Percentiles rank a stretch among this genome's conserved stretches.
phyloP scores from a whole-genome alignment of 1,140 invertebrate genomes.

The Augochlora pura region DNA sequence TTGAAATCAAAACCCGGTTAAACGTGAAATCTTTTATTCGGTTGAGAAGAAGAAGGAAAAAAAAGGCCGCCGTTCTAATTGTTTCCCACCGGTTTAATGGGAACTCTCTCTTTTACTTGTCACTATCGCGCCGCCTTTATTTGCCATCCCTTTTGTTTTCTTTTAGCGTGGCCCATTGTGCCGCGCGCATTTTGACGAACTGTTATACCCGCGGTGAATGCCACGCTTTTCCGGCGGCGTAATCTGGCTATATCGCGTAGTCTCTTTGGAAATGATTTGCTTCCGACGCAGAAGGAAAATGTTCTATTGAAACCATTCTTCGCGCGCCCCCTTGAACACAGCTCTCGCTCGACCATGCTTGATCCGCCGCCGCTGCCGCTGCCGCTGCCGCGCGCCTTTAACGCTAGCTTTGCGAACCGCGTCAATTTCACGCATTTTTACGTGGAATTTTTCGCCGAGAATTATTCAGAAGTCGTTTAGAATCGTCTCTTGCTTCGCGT shows the following conservation, averaged over 20 bases:
- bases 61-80: conserved; percentile 3
- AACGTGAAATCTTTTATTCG: conserved; percentile 5
- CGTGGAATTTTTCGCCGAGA: no score
- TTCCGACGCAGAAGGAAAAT: conserved; percentile 15
- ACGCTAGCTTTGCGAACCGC: no score
- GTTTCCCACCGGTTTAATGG: conserved; percentile 17
- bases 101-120: conserved; percentile 11
- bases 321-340: neutral
- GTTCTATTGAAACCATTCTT: conserved; percentile 4
- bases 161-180: conserved; percentile 16
- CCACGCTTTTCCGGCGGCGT: conserved; percentile 19
- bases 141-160: conserved; percentile 28
- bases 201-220: conserved; percentile 31
- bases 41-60: no score
- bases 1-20: neutral
- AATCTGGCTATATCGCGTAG: conserved; percentile 17
- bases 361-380: no score
- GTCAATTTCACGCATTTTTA: no score
- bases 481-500: no score
- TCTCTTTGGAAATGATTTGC: conserved; percentile 29
- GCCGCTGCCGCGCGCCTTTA: neutral
- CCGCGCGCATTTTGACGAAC: conserved; percentile 27
- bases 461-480: no score
- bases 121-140: conserved; percentile 17
- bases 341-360: no score